Evolutionary conservation across 2,797 vertebrate species (phyloP).

Genomic region (Tachyglossus aculeatus): DNA sequence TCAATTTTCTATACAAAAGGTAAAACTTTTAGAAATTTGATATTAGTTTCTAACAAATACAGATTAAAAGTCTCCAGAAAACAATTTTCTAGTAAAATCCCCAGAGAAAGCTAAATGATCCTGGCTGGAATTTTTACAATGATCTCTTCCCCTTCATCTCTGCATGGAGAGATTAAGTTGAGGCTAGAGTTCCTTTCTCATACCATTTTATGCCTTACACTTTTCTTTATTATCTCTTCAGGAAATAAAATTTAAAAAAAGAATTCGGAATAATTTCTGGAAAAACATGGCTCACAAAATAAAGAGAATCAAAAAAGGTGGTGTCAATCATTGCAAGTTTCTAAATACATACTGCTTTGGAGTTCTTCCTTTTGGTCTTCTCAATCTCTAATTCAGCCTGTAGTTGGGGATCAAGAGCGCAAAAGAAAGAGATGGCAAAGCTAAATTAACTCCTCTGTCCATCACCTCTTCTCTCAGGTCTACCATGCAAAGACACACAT

Average conservation of each 20-base stretch:
- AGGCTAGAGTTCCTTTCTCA: neutral
- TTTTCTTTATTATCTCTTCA: neutral
- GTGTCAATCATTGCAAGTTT: too few relatives aligned
- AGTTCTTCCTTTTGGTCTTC: conserved; percentile 45
- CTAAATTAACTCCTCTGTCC: accelerated
- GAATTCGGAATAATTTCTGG: neutral
- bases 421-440: conserved; percentile 14
- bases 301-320: neutral
- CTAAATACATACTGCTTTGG: conserved; percentile 43
- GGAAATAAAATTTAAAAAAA: too few relatives aligned
- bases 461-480: neutral
- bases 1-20: conserved; percentile 6
- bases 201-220: neutral
- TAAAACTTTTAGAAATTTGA: conserved; percentile 2
- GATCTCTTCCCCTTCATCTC: neutral
- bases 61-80: neutral
- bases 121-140: neutral
- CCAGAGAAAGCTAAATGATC: neutral
- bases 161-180: neutral
- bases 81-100: neutral
- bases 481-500: neutral
- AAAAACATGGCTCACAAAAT: neutral
- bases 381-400: conserved; percentile 43
- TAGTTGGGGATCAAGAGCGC: conserved; percentile 15
- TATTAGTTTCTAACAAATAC: too few relatives aligned